Percentiles rank a stretch among this genome's conserved stretches.
phyloP scores from a whole-genome alignment of 2,888 invertebrate genomes.

The Netelia inedita region DNA sequence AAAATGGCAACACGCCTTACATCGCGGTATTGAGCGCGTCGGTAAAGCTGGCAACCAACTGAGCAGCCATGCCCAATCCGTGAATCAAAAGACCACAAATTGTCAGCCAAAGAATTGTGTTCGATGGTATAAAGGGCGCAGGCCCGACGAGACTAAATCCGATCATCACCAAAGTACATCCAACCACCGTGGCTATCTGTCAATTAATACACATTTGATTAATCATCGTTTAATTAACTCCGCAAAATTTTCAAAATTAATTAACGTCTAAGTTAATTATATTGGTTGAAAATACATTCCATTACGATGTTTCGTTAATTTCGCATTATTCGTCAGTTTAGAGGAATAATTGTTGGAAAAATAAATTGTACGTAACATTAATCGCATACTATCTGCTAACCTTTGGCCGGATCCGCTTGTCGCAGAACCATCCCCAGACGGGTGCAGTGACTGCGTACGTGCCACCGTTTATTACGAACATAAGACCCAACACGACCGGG shows the following conservation, averaged over 20 bases:
- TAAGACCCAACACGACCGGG: conserved; percentile 90
- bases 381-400: conserved; percentile 69
- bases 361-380: neutral
- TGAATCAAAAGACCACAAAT: conserved; percentile 91
- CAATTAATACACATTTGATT: conserved; percentile 33
- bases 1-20: conserved; percentile 86
- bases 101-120: conserved; percentile 89
- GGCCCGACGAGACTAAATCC: conserved; percentile 93
- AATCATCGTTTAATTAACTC: neutral
- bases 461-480: conserved; percentile 94
- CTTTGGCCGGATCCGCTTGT: conserved; percentile 89
- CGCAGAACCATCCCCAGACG: conserved; percentile 93
- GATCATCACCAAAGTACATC: conserved; percentile 88
- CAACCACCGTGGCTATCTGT: conserved; percentile 88
- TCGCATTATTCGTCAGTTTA: neutral
- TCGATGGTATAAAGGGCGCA: conserved; percentile 90
- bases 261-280: too few species aligned
- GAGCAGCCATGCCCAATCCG: conserved; percentile 93
- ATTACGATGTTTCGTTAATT: neutral
- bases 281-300: too few species aligned
- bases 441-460: conserved; percentile 93
- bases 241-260: neutral
- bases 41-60: conserved; percentile 94
- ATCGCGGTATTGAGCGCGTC: conserved; percentile 93
- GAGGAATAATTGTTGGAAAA: neutral